These are phyloP conservation scores for Amphimallon solstitiale DNA, from an alignment of 2,888 invertebrate genomes.

Conservation along the genomic window DNA sequence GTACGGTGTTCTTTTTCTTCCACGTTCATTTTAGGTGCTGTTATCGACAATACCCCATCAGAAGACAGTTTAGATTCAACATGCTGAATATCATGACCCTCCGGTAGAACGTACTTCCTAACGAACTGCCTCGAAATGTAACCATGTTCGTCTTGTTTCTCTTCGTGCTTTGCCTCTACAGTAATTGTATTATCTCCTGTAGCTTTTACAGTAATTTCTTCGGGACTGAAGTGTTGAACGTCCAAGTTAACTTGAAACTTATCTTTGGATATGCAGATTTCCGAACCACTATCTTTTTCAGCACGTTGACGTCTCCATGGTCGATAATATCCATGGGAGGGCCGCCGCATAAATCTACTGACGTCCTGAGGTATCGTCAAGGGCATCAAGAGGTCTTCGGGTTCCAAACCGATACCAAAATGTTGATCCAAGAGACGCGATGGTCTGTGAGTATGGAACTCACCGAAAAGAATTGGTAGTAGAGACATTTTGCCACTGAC, in stretches of 20 bases:
- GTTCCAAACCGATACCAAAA: constrained; percentile 62
- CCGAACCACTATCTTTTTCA: constrained; percentile 69
- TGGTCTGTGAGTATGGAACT: constrained; percentile 18
- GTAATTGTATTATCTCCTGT: constrained; percentile 74
- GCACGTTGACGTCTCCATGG: constrained; percentile 67
- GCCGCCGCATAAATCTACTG: not conserved
- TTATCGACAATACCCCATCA: constrained; percentile 77
- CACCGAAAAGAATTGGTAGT: constrained; percentile 30
- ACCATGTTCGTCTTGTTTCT: constrained; percentile 78
- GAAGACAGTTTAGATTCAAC: constrained; percentile 79
- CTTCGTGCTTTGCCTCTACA: constrained; percentile 83
- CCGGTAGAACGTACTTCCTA: constrained; percentile 77
- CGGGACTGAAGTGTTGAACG: constrained; percentile 81
- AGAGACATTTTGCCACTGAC: constrained; percentile 31
- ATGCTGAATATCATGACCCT: constrained; percentile 76
- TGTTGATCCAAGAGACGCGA: constrained; percentile 59
- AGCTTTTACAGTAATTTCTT: constrained; percentile 79
- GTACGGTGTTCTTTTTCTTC: constrained; percentile 58
- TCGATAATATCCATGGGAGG: constrained; percentile 45
- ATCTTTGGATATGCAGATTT: constrained; percentile 70
- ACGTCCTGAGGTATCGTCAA: constrained; percentile 50
- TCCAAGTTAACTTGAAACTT: constrained; percentile 79
- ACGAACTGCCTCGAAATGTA: constrained; percentile 81
- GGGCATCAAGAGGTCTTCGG: constrained; percentile 61
- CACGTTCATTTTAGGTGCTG: constrained; percentile 68